phyloP scores from a whole-genome alignment of 1,140 invertebrate species.

The Drosophila willistoni region DNA sequence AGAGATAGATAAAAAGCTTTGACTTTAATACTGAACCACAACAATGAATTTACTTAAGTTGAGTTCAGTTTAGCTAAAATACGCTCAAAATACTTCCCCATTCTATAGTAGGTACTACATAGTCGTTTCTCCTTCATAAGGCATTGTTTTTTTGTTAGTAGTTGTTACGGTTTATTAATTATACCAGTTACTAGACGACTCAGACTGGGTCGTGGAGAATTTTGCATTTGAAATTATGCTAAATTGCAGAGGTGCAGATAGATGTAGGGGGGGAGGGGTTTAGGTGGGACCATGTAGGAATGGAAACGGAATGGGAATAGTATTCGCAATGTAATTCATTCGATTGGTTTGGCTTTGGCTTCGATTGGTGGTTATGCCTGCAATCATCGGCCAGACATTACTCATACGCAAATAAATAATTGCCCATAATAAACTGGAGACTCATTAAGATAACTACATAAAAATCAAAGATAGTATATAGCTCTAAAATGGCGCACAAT shows the following conservation, averaged over 20 bases:
- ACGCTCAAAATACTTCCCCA: too few species aligned
- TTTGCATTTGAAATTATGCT: constrained; percentile 22
- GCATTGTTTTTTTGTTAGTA: neutral
- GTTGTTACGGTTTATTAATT: constrained; percentile 22
- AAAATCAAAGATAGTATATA: constrained; percentile 7
- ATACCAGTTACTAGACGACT: constrained; percentile 10
- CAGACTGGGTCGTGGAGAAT: constrained; percentile 10
- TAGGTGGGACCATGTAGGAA: neutral
- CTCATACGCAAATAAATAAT: constrained; percentile 13
- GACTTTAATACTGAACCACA: too few species aligned
- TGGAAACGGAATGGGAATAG: constrained; percentile 1
- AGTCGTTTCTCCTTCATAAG: neutral
- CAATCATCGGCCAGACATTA: constrained; percentile 14
- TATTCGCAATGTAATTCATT: neutral
- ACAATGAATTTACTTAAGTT: too few species aligned
- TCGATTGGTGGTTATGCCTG: neutral
- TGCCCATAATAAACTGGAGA: constrained; percentile 18
- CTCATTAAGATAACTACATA: constrained; percentile 22
- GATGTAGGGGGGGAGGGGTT: neutral
- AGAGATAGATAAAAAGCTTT: too few species aligned
- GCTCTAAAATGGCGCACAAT: neutral
- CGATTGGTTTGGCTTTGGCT: neutral
- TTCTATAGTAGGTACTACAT: neutral
- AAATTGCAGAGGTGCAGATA: constrained; percentile 6
- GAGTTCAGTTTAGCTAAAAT: too few species aligned